phyloP scores from a whole-genome alignment of 2,888 invertebrate genomes.

The Drosophila formosana region DNA sequence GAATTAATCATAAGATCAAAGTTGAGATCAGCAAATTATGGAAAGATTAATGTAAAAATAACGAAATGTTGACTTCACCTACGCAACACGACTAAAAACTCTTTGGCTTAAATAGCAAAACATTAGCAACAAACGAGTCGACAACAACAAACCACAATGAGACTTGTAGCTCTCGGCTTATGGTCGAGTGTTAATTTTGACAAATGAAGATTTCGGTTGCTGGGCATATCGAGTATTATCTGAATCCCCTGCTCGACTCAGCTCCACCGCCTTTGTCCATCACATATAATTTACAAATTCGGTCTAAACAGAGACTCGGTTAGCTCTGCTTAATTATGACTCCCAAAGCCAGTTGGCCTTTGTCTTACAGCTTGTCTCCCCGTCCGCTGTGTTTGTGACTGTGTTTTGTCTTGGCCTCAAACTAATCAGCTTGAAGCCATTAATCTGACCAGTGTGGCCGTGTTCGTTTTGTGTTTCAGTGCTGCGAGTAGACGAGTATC shows the following conservation, averaged over 20 bases:
- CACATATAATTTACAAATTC: conserved; percentile 73
- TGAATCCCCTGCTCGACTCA: conserved; percentile 2
- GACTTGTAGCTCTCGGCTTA: conserved; percentile 31
- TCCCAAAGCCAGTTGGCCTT: conserved; percentile 41
- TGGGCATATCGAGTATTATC: conserved; percentile 60
- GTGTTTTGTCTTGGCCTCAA: conserved; percentile 65
- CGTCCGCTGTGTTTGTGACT: conserved; percentile 21
- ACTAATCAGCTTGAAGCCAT: conserved; percentile 80
- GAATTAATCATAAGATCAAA: background rate
- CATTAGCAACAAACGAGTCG: conserved; percentile 25
- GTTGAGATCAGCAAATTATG: background rate
- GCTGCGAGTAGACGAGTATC: conserved; percentile 19
- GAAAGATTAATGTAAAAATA: conserved; percentile 22
- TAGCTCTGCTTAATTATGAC: conserved; percentile 68
- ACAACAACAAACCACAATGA: conserved; percentile 19
- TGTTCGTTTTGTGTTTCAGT: conserved; percentile 22
- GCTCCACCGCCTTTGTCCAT: conserved; percentile 24
- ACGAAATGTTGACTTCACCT: conserved; percentile 49
- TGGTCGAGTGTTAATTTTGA: conserved; percentile 75
- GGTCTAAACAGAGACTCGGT: conserved; percentile 54
- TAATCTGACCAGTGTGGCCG: conserved; percentile 68
- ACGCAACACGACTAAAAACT: conserved; percentile 31
- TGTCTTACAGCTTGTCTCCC: conserved; percentile 30
- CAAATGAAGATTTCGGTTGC: conserved; percentile 74
- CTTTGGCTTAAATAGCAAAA: conserved; percentile 23